phyloP scores from a whole-genome alignment of 2,113 vertebrate species.

The Cricetomys ansorgei region DNA sequence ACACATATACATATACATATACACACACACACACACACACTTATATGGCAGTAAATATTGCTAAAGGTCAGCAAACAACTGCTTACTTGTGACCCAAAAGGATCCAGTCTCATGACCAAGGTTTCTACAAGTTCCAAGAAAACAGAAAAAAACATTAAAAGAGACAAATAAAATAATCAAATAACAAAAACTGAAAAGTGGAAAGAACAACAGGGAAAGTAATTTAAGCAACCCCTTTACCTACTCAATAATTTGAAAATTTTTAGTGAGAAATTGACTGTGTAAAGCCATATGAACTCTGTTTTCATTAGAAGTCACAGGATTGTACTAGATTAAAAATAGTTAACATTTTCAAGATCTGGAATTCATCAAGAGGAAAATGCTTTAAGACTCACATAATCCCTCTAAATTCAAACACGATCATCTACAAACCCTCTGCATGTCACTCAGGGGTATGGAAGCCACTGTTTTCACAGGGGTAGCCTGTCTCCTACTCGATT shows the following conservation, averaged over 20 bases:
- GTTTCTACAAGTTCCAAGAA: conserved; percentile 24
- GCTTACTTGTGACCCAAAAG: conserved; percentile 32
- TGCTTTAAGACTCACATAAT: conserved; percentile 51
- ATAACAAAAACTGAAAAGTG: neutral
- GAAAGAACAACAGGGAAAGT: conserved; percentile 36
- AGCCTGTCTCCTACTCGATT: conserved; percentile 49
- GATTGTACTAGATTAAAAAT: conserved; percentile 46
- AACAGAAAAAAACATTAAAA: neutral
- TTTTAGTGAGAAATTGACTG: neutral
- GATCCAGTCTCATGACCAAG: conserved; percentile 22
- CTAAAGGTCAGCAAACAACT: conserved; percentile 6
- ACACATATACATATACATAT: no score
- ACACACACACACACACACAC: no score
- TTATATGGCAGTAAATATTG: neutral
- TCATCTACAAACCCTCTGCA: neutral
- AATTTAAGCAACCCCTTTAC: conserved; percentile 37
- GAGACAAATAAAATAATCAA: conserved; percentile 41
- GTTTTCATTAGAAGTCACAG: conserved; percentile 54
- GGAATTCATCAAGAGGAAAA: conserved; percentile 1
- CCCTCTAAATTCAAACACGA: conserved; percentile 25
- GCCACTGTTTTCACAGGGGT: neutral
- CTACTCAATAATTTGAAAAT: conserved; percentile 55
- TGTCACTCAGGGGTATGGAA: neutral
- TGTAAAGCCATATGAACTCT: conserved; percentile 13
- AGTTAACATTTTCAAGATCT: neutral